A percentile compares a stretch with the other conserved stretches of the same genome.
phyloP scores from a whole-genome alignment of 2,888 invertebrate genomes.

The Gastrophysa polygoni region DNA sequence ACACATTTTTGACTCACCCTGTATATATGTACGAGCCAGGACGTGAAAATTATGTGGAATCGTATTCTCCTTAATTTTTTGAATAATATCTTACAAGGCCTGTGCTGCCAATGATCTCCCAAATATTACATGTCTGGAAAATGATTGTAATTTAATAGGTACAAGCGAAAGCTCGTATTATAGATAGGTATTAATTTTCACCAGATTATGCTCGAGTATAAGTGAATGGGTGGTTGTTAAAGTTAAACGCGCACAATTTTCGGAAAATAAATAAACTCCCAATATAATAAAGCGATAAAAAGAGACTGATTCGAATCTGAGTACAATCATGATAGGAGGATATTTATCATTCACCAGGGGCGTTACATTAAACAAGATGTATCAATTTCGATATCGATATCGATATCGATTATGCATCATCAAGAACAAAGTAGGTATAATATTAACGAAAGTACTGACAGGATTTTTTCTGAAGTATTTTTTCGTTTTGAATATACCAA shows the following conservation, averaged over 20 bases:
- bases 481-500: too few species aligned
- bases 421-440: too few species aligned
- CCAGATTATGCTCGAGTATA: not conserved
- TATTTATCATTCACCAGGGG: constrained; percentile 22
- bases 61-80: too few species aligned
- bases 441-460: too few species aligned
- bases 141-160: constrained; percentile 8
- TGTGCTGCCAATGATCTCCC: not conserved
- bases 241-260: constrained; percentile 27
- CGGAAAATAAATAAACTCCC: constrained; percentile 28
- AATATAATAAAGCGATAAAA: constrained; percentile 42
- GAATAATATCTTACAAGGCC: too few species aligned
- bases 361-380: not conserved
- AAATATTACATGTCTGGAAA: not conserved
- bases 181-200: not conserved
- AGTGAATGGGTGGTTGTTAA: constrained; percentile 23
- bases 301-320: constrained; percentile 28
- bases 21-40: too few species aligned
- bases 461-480: too few species aligned
- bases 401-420: too few species aligned
- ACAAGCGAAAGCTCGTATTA: not conserved
- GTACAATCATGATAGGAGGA: constrained; percentile 21
- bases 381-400: too few species aligned
- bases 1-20: too few species aligned
- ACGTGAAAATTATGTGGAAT: too few species aligned